These are phyloP conservation scores for Edolisoma coerulescens DNA, from an alignment of 2,113 vertebrate species.

Conservation along the genomic window DNA sequence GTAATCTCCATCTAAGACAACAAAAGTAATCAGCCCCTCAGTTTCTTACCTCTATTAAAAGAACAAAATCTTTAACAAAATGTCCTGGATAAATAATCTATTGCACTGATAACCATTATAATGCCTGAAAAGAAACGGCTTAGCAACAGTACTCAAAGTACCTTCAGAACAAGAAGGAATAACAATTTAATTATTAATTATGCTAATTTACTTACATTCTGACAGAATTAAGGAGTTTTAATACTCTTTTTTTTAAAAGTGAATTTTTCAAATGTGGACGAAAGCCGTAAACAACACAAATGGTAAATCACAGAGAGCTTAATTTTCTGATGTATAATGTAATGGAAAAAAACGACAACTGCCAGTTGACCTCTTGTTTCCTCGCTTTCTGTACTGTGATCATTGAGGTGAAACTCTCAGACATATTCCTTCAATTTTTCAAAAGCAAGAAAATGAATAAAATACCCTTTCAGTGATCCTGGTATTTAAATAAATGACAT, in stretches of 20 bases:
- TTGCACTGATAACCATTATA: background rate
- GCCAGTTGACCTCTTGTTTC: slow-evolving; percentile 27
- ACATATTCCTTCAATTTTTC: slow-evolving; percentile 41
- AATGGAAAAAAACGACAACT: background rate
- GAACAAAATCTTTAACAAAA: background rate
- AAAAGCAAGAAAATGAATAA: slow-evolving; percentile 48
- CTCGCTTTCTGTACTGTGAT: background rate
- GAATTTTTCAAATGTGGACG: background rate
- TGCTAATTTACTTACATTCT: background rate
- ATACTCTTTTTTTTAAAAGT: background rate
- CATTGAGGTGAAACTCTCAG: slow-evolving; percentile 28
- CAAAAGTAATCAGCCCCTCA: background rate
- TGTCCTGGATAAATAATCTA: background rate
- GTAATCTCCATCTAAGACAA: background rate
- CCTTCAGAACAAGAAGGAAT: background rate
- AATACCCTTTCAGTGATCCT: slow-evolving; percentile 51
- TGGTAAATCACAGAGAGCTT: background rate
- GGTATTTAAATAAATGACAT: slow-evolving; percentile 61
- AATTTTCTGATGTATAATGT: background rate
- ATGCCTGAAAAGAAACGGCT: background rate
- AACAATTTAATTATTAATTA: background rate
- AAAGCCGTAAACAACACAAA: background rate
- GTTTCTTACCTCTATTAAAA: background rate
- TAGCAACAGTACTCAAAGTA: background rate
- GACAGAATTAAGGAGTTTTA: background rate